A percentile compares a stretch with the other conserved stretches of the same genome.
These are phyloP conservation scores for Drosophila helvetica DNA, from an alignment of 2,888 invertebrate species.

Conservation along the genomic window DNA sequence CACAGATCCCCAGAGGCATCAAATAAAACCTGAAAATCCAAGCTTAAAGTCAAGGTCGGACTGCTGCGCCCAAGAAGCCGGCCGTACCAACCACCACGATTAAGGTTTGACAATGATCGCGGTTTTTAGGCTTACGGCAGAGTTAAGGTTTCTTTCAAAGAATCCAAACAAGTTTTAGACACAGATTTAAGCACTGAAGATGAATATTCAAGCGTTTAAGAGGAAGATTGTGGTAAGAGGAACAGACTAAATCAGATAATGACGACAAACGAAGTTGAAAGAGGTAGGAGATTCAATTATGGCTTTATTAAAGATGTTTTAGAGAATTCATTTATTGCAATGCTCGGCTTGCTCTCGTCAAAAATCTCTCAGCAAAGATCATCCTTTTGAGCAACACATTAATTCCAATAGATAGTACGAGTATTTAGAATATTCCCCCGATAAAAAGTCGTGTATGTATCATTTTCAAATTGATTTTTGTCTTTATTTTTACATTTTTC, in stretches of 20 bases:
- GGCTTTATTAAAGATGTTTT: background rate
- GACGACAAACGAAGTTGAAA: background rate
- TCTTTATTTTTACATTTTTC: constrained; percentile 44
- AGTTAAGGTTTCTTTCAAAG: constrained; percentile 7
- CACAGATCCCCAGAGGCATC: constrained; percentile 2
- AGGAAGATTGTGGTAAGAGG: background rate
- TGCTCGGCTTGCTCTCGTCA: no score
- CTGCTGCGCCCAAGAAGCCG: constrained; percentile 58
- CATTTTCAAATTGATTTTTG: background rate
- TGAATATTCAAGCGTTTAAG: background rate
- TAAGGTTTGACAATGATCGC: constrained; percentile 41
- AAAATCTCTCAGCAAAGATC: background rate
- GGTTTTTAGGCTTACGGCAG: constrained; percentile 21
- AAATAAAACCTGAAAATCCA: constrained; percentile 37
- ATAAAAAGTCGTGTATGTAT: background rate
- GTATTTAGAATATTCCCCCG: no score
- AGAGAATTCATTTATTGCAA: background rate
- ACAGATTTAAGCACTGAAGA: background rate
- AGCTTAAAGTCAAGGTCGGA: constrained; percentile 70
- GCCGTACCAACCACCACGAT: constrained; percentile 73
- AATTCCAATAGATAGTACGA: no score
- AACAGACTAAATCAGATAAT: background rate
- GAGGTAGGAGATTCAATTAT: background rate
- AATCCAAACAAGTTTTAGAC: constrained; percentile 15
- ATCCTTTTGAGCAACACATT: no score